A percentile compares a stretch with the other conserved stretches of the same genome.
Conservation (phyloP, 2,113 vertebrate species). For the Beaufortia kweichowensis region DNA sequence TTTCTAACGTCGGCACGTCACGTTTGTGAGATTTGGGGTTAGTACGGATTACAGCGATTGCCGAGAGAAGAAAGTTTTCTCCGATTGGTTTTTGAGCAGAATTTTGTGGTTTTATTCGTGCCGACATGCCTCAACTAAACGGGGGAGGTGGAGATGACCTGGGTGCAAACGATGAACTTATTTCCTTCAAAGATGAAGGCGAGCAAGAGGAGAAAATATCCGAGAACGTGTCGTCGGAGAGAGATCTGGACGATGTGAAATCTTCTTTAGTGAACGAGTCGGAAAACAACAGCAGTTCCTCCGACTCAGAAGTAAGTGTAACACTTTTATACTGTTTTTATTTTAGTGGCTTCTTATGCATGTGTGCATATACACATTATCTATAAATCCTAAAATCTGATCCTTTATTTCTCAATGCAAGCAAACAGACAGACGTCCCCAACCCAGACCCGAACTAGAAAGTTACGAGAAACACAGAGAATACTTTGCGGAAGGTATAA, state of each 20-base stretch:
- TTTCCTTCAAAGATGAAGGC: constrained; percentile 88
- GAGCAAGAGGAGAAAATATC: constrained; percentile 86
- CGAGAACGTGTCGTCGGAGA: constrained; percentile 77
- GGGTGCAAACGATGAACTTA: constrained; percentile 88
- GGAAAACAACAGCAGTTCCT: constrained; percentile 81
- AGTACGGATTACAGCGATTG: constrained; percentile 3
- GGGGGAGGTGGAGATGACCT: constrained; percentile 81
- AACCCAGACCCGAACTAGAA: constrained; percentile 70
- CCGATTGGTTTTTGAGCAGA: not conserved
- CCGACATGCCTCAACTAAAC: constrained; percentile 77
- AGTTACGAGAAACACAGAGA: constrained; percentile 78
- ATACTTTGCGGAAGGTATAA: constrained; percentile 81
- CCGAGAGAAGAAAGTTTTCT: constrained; percentile 17
- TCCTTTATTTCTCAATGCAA: constrained; percentile 32
- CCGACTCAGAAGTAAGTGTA: constrained; percentile 79
- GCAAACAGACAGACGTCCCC: constrained; percentile 80
- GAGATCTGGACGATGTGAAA: constrained; percentile 90
- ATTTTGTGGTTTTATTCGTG: not conserved
- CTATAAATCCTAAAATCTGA: not conserved
- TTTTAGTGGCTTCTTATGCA: not conserved
- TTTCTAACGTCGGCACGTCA: constrained; percentile 24
- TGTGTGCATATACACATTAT: no score
- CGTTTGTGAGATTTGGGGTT: constrained; percentile 15
- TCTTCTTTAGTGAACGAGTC: constrained; percentile 90
- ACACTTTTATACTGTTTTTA: not conserved